Evolutionary conservation across 2,113 vertebrate species (phyloP).

Genomic region (Lutjanus erythropterus): DNA sequence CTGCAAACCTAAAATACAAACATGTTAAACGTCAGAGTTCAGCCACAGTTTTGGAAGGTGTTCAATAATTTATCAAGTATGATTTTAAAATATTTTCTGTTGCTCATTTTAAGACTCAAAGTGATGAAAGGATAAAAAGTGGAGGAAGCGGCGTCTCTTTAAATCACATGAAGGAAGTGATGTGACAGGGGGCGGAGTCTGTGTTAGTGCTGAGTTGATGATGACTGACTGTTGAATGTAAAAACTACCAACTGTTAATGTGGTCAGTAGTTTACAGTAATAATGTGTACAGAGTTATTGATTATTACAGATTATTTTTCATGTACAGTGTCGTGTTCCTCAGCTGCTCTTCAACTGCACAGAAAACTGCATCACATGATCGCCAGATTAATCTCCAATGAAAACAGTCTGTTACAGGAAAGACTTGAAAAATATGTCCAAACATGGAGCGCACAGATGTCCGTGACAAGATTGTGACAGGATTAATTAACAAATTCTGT

Average conservation of each 20-base stretch:
- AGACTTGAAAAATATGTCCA: too few relatives aligned
- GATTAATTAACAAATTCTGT: too few relatives aligned
- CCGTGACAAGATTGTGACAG: too few relatives aligned
- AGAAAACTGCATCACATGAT: conserved; percentile 17
- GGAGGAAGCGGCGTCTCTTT: neutral
- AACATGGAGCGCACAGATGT: too few relatives aligned
- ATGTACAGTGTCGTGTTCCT: neutral
- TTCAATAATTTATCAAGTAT: too few relatives aligned
- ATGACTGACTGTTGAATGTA: conserved; percentile 64
- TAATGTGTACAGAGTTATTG: conserved; percentile 40
- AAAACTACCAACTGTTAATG: conserved; percentile 12
- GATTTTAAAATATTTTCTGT: neutral
- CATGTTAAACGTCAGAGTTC: neutral
- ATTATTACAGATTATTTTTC: conserved; percentile 18
- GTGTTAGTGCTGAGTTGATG: neutral
- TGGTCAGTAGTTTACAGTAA: conserved; percentile 37
- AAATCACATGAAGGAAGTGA: neutral
- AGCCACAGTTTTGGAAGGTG: too few relatives aligned
- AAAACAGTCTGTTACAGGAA: too few relatives aligned
- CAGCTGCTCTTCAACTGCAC: conserved; percentile 17
- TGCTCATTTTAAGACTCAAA: neutral
- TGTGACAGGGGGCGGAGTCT: neutral
- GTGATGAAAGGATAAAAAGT: neutral
- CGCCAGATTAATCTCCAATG: too few relatives aligned
- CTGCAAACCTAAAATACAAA: neutral